These are phyloP conservation scores for Calliopsis andreniformis DNA, from an alignment of 1,140 invertebrate species.

Conservation along the genomic window DNA sequence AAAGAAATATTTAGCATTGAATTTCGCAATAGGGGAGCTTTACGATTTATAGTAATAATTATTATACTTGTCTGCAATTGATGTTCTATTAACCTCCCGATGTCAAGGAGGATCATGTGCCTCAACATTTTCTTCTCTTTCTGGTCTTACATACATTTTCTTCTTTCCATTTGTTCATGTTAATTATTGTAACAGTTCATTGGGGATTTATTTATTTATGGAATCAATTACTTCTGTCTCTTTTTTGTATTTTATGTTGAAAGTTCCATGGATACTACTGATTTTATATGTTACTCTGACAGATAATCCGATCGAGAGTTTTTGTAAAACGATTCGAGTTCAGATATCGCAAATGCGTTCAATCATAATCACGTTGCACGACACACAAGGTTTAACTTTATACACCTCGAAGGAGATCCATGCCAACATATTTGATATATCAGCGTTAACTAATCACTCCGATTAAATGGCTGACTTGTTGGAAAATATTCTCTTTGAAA, in stretches of 20 bases:
- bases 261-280: slow-evolving; percentile 13
- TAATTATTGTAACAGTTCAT: neutral
- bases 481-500: neutral
- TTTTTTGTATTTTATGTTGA: neutral
- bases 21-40: too few relatives aligned
- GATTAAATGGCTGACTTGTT: neutral
- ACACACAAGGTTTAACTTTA: neutral
- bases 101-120: neutral
- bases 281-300: slow-evolving; percentile 7
- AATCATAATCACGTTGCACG: neutral
- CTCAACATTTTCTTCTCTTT: slow-evolving; percentile 13
- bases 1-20: neutral
- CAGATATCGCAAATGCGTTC: slow-evolving; percentile 1
- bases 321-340: slow-evolving; percentile 3
- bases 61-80: too few relatives aligned
- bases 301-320: neutral
- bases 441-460: neutral
- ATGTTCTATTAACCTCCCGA: slow-evolving; percentile 14
- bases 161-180: neutral
- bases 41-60: too few relatives aligned
- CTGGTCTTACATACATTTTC: neutral
- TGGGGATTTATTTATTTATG: neutral
- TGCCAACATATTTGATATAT: neutral
- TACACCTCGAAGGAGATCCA: neutral
- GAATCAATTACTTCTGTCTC: neutral